Conservation (phyloP, 2,797 vertebrate species). For the Falco concolor region DNA sequence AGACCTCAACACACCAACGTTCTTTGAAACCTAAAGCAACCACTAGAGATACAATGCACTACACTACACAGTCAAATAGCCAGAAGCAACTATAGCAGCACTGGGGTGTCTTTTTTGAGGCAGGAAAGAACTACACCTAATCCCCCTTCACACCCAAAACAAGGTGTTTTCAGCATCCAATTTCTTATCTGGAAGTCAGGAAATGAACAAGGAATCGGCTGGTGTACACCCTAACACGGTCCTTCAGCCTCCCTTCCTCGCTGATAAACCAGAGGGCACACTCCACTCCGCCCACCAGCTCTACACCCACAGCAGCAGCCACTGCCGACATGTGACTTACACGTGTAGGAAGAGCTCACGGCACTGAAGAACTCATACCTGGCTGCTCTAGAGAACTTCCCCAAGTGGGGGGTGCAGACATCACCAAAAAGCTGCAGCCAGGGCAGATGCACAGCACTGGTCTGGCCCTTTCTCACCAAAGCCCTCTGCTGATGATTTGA, state of each 20-base stretch:
- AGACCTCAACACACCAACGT: fast-evolving
- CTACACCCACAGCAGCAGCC: not conserved
- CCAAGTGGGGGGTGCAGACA: fast-evolving
- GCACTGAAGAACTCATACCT: fast-evolving
- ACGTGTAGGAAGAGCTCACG: fast-evolving
- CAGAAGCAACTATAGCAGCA: not conserved
- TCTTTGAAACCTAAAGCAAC: not conserved
- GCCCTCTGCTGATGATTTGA: not conserved
- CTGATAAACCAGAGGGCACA: not conserved
- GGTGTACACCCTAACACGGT: fast-evolving
- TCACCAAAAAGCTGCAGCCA: not conserved
- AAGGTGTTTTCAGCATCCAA: not conserved
- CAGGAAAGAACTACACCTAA: not conserved
- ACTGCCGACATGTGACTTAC: not conserved
- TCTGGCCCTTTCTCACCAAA: not conserved
- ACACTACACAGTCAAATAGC: not conserved
- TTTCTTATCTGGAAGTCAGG: not conserved
- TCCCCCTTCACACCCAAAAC: fast-evolving
- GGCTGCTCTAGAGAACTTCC: not conserved
- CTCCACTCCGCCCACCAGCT: not conserved
- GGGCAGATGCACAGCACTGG: fast-evolving
- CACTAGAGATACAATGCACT: not conserved
- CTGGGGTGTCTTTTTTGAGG: not conserved
- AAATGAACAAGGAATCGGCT: not conserved
- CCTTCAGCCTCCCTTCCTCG: not conserved